Evolutionary conservation across 2,888 invertebrate species (phyloP).

Genomic region (Branchinecta sandiegonensis): DNA sequence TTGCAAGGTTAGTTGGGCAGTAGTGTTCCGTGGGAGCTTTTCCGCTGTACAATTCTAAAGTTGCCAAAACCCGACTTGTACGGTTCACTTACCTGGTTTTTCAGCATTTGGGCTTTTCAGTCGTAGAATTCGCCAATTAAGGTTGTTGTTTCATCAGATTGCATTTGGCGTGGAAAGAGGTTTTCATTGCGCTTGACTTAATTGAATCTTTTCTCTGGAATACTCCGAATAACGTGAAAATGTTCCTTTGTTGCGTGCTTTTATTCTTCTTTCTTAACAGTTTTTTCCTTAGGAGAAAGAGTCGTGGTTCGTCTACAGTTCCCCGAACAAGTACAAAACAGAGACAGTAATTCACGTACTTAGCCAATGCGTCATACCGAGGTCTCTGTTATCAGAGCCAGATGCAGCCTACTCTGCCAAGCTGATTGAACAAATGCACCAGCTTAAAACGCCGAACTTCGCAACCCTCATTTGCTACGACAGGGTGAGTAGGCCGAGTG

Average conservation of each 20-base stretch:
- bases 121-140: too few relatives aligned
- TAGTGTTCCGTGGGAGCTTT: too few relatives aligned
- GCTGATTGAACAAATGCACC: constrained; percentile 90
- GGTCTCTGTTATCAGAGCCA: constrained; percentile 86
- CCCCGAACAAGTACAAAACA: constrained; percentile 78
- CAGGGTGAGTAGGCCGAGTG: constrained; percentile 49
- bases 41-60: too few relatives aligned
- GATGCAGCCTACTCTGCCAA: constrained; percentile 96
- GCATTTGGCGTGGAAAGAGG: too few relatives aligned
- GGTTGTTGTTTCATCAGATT: too few relatives aligned
- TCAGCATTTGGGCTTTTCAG: too few relatives aligned
- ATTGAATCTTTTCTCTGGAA: too few relatives aligned
- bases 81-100: too few relatives aligned
- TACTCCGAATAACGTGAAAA: too few relatives aligned
- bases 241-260: background rate
- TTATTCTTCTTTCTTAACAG: constrained; percentile 16
- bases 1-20: too few relatives aligned
- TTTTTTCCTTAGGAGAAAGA: constrained; percentile 51
- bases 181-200: too few relatives aligned
- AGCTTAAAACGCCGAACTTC: constrained; percentile 87
- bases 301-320: constrained; percentile 69
- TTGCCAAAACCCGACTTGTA: too few relatives aligned
- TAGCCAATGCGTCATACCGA: constrained; percentile 89
- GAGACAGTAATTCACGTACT: constrained; percentile 92
- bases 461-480: constrained; percentile 94